Base-by-base conservation (phyloP, 1,140 invertebrate species). In the Macrobrachium rosenbergii region DNA sequence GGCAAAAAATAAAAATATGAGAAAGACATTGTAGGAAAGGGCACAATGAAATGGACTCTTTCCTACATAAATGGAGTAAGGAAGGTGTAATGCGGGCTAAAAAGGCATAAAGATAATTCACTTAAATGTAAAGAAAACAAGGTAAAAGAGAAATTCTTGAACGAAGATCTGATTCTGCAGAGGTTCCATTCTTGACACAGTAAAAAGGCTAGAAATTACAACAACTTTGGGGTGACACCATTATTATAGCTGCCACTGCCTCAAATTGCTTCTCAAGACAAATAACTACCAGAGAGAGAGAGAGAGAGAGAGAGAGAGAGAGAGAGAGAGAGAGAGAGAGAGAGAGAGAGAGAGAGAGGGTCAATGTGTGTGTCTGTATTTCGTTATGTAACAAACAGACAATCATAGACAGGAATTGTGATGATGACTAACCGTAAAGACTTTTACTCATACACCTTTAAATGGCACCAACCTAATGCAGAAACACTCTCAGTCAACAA, bases 261-360 rank as follows among this genome's bases (percentile, higher is more conserved):
- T 37, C 23, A 73, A 14, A 73, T 37, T 73, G 69, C n/a, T n/a
- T 63, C 62, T 17, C 62, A 67, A 67, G 63, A 37, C 28, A 37
- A 37, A 37, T 37, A 37, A 3, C 28, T 37, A 37, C 28, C 3
- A 58, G 45, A 78, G 76, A 78, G 45, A 78, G 45, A 78, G 76
- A 78, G 45, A 78, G 45, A 78, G 76, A 78, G 45, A 78, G 45
- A 78, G 45, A 78, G 45, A 78, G 45, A 78, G 45, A 78, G 76
- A 78, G 76, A 78, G 76, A 78, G 76, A 78, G 43, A 78, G 45
- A 78, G 76, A 78, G 76, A 78, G 43, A 78, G 76, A 78, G 43
- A 78, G 76, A 78, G 76, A 78, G 76, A 78, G 76, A 78, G 43
- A 78, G 76, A 78, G 43, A 78, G 76, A 78, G 76, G 28, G 69